Evolutionary conservation across 2,888 invertebrate species (phyloP).

Genomic region (Agonopterix alstromeriana): DNA sequence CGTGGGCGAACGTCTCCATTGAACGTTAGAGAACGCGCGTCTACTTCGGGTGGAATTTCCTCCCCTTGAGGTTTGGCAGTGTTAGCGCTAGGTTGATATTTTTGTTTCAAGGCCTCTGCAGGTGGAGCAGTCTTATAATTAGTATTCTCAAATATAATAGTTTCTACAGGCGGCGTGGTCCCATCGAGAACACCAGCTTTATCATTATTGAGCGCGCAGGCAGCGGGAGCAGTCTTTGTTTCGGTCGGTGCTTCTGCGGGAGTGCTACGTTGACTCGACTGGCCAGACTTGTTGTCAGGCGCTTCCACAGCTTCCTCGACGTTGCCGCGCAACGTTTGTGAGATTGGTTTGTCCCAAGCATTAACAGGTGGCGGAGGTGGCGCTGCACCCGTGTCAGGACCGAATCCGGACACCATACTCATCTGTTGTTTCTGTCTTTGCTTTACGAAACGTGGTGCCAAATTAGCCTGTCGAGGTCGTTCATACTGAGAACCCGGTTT

Average conservation of each 20-base stretch:
- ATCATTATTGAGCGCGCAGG: slow-evolving; percentile 48
- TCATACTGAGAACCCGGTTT: slow-evolving; percentile 60
- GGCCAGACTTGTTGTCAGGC: slow-evolving; percentile 52
- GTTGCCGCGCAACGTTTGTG: slow-evolving; percentile 79
- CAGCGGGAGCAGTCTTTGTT: slow-evolving; percentile 36
- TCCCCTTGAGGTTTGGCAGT: slow-evolving; percentile 64
- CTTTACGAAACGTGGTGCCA: slow-evolving; percentile 87
- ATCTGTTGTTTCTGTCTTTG: slow-evolving; percentile 78
- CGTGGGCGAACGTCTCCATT: slow-evolving; percentile 64
- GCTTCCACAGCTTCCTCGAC: slow-evolving; percentile 53
- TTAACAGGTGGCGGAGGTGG: slow-evolving; percentile 85
- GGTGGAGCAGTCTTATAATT: slow-evolving; percentile 89
- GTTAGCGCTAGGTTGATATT: slow-evolving; percentile 68
- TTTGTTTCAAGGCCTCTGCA: slow-evolving; percentile 80
- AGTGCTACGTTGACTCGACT: slow-evolving; percentile 63
- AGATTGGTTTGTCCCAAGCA: slow-evolving; percentile 92
- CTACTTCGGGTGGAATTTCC: slow-evolving; percentile 73
- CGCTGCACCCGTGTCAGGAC: slow-evolving; percentile 73
- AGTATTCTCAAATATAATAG: slow-evolving; percentile 94
- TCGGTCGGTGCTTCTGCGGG: slow-evolving; percentile 55
- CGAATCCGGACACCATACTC: slow-evolving; percentile 54
- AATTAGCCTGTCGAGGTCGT: slow-evolving; percentile 76
- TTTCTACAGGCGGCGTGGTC: slow-evolving; percentile 88
- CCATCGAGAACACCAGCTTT: slow-evolving; percentile 81
- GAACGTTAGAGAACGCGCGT: slow-evolving; percentile 48